Conservation (phyloP, 1,140 invertebrate genomes). For the Aphelinus atriplicis region DNA sequence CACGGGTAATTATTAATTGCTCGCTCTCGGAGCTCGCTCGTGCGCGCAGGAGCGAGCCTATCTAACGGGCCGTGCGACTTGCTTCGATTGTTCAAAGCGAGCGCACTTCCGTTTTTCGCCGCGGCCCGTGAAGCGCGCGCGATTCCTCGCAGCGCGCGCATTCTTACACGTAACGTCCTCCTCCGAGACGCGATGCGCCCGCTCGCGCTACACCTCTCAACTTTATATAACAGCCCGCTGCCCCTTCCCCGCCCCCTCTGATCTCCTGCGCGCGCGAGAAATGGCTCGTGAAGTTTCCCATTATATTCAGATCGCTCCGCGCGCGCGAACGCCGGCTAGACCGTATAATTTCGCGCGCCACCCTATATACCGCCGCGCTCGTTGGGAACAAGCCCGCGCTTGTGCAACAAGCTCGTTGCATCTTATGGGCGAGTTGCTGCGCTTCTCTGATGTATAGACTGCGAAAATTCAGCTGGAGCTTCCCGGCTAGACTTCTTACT, state of each 20-base stretch:
- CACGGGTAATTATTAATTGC: constrained; percentile 57
- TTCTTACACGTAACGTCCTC: background rate
- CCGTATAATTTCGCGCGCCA: background rate
- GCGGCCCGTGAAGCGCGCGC: constrained; percentile 8
- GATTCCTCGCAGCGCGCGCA: constrained; percentile 16
- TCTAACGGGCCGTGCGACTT: constrained; percentile 41
- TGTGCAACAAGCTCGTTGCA: background rate
- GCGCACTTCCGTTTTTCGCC: constrained; percentile 32
- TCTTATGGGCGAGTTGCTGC: too few relatives aligned
- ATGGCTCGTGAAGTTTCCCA: constrained; percentile 34
- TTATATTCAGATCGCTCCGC: constrained; percentile 15
- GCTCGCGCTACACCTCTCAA: background rate
- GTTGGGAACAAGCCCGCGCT: too few relatives aligned
- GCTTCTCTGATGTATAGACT: too few relatives aligned
- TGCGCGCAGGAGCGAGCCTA: constrained; percentile 32
- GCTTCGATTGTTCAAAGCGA: constrained; percentile 41
- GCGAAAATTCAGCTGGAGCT: too few relatives aligned
- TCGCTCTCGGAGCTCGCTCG: constrained; percentile 37
- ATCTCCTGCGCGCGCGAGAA: background rate
- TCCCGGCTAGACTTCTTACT: too few relatives aligned
- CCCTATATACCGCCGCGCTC: background rate
- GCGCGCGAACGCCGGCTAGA: background rate
- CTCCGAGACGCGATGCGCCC: too few relatives aligned
- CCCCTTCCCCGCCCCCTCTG: too few relatives aligned
- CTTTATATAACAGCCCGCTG: too few relatives aligned